Evolutionary conservation across 2,113 vertebrate species (phyloP).

Genomic region (Trichomycterus rosablanca): DNA sequence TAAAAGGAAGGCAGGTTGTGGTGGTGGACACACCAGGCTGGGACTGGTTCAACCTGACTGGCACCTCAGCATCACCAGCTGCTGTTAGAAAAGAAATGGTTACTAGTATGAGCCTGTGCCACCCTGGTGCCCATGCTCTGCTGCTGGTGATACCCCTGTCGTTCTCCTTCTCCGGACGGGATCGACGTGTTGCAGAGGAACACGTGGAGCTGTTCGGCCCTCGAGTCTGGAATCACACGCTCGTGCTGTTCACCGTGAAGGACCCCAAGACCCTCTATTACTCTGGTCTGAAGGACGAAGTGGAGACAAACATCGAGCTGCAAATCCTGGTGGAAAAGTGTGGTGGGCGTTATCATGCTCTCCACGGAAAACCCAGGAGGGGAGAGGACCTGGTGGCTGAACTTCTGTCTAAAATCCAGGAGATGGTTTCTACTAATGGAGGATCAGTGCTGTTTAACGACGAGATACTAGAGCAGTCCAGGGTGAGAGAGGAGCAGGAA

Average conservation of each 20-base stretch:
- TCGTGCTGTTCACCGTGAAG: slow-evolving; percentile 42
- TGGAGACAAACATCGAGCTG: slow-evolving; percentile 34
- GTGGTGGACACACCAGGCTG: slow-evolving; percentile 44
- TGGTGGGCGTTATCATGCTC: slow-evolving; percentile 33
- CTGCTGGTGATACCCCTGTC: slow-evolving; percentile 45
- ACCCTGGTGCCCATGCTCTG: slow-evolving; percentile 38
- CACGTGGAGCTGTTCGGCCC: slow-evolving; percentile 41
- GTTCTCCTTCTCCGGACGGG: slow-evolving; percentile 33
- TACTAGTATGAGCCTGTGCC: slow-evolving; percentile 31
- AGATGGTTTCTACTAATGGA: slow-evolving; percentile 28
- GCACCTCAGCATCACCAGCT: slow-evolving; percentile 11
- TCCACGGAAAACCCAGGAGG: slow-evolving; percentile 15
- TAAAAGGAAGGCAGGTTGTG: slow-evolving; percentile 11
- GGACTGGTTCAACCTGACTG: slow-evolving; percentile 40
- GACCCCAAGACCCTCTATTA: slow-evolving; percentile 23
- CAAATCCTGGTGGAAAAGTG: slow-evolving; percentile 33
- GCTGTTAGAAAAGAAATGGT: slow-evolving; percentile 33
- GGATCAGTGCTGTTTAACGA: slow-evolving; percentile 34
- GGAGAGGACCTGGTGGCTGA: slow-evolving; percentile 27
- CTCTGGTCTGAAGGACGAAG: slow-evolving; percentile 28
- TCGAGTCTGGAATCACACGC: slow-evolving; percentile 33
- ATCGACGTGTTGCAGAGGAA: slow-evolving; percentile 26
- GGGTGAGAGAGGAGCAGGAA: slow-evolving; percentile 32
- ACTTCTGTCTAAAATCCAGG: slow-evolving; percentile 37
- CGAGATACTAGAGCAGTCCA: slow-evolving; percentile 29